A percentile compares a stretch with the other conserved stretches of the same genome.
Evolutionary conservation across 1,140 invertebrate genomes (phyloP).

Genomic region (Ips nitidus): DNA sequence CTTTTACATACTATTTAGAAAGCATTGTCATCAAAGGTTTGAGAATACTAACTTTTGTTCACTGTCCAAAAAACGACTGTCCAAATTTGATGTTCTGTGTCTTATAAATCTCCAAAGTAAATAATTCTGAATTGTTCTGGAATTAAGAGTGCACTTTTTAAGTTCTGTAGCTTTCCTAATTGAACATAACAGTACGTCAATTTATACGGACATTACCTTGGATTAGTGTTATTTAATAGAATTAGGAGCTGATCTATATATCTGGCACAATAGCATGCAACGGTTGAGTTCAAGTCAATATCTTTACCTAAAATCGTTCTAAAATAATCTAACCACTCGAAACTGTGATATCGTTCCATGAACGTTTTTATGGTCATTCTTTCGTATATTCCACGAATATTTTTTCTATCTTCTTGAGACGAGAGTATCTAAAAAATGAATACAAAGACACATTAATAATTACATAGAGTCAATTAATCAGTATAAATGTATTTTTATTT

Average conservation of each 20-base stretch:
- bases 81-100: slow-evolving; percentile 81
- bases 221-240: slow-evolving; percentile 52
- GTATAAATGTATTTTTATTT: not conserved
- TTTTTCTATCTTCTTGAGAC: slow-evolving; percentile 74
- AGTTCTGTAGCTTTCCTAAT: slow-evolving; percentile 45
- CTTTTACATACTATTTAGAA: too few relatives aligned
- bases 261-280: slow-evolving; percentile 72
- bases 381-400: slow-evolving; percentile 76
- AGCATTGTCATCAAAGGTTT: too few relatives aligned
- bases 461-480: too few relatives aligned
- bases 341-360: slow-evolving; percentile 66
- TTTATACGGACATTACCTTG: slow-evolving; percentile 41
- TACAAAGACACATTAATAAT: not conserved
- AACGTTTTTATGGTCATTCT: slow-evolving; percentile 74
- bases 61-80: slow-evolving; percentile 72
- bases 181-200: slow-evolving; percentile 20
- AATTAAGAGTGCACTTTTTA: not conserved
- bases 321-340: slow-evolving; percentile 78
- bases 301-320: slow-evolving; percentile 66
- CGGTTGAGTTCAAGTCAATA: slow-evolving; percentile 61
- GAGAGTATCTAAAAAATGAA: slow-evolving; percentile 67
- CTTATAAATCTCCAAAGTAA: slow-evolving; percentile 84
- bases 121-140: slow-evolving; percentile 69
- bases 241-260: slow-evolving; percentile 61
- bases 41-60: slow-evolving; percentile 58